Evolutionary conservation across 1,140 invertebrate species (phyloP).

Genomic region (Lepidurus arcticus): DNA sequence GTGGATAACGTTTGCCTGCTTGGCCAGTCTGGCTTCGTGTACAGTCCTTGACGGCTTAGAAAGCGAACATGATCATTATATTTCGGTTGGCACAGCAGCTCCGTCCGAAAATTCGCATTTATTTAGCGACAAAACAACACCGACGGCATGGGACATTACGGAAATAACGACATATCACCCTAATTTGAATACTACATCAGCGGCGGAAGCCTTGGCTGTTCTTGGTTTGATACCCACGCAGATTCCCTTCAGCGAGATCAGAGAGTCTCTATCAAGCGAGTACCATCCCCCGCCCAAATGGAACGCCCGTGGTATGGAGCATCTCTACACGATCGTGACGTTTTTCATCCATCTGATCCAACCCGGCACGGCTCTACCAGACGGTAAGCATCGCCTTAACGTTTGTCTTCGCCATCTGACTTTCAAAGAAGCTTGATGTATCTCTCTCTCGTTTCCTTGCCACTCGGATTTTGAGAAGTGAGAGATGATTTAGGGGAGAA

Average conservation of each 20-base stretch:
- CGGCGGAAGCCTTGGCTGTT: neutral
- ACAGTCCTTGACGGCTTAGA: neutral
- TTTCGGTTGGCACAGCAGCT: neutral
- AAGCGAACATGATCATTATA: neutral
- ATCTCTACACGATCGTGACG: neutral
- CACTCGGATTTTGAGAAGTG: too few species aligned
- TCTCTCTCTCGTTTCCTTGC: too few species aligned
- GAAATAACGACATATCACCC: constrained; percentile 1
- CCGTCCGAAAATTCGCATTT: too few species aligned
- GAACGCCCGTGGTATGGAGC: constrained; percentile 1
- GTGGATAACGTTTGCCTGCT: neutral
- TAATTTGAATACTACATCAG: neutral
- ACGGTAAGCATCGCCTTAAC: neutral
- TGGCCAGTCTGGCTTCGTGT: neutral
- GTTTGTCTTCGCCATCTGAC: neutral
- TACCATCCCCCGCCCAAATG: neutral
- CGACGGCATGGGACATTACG: neutral
- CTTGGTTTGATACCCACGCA: neutral
- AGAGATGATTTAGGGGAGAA: too few species aligned
- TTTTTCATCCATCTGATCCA: neutral
- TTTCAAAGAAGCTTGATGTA: too few species aligned
- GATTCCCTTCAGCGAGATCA: neutral
- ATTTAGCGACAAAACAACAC: neutral
- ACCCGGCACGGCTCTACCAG: neutral
- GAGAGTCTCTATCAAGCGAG: neutral